Conservation (phyloP, 2,888 invertebrate genomes). For the Drosophila mercatorum region DNA sequence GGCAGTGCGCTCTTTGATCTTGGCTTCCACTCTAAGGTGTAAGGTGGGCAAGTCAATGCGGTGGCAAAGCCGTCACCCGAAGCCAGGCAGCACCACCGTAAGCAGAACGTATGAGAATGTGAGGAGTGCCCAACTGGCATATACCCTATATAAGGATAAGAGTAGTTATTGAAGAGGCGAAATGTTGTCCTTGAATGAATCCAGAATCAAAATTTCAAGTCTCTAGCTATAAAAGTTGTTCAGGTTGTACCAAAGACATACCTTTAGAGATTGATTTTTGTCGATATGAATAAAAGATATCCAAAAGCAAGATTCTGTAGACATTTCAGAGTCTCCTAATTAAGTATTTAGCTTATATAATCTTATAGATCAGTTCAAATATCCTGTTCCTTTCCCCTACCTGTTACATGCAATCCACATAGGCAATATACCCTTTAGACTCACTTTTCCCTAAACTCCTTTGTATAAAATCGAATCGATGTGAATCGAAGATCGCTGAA, state of each 20-base stretch:
- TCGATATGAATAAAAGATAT: background rate
- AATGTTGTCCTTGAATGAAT: background rate
- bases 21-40: conserved; percentile 76
- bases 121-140: background rate
- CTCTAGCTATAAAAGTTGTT: too few relatives aligned
- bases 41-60: conserved; percentile 83
- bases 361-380: background rate
- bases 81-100: conserved; percentile 20
- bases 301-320: too few relatives aligned
- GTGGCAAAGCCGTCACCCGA: conserved; percentile 81
- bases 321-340: too few relatives aligned
- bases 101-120: conserved; percentile 4
- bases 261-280: background rate
- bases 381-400: background rate
- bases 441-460: background rate
- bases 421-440: background rate
- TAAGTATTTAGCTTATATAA: background rate
- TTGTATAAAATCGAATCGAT: conserved; percentile 50
- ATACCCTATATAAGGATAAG: background rate
- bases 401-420: background rate
- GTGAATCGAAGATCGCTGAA: conserved; percentile 62
- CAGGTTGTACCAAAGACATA: background rate
- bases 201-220: background rate
- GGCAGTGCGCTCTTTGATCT: conserved; percentile 82
- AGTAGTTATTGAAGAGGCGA: background rate